Conservation (phyloP, 1,140 invertebrate genomes). For the Sycophaga agraensis region DNA sequence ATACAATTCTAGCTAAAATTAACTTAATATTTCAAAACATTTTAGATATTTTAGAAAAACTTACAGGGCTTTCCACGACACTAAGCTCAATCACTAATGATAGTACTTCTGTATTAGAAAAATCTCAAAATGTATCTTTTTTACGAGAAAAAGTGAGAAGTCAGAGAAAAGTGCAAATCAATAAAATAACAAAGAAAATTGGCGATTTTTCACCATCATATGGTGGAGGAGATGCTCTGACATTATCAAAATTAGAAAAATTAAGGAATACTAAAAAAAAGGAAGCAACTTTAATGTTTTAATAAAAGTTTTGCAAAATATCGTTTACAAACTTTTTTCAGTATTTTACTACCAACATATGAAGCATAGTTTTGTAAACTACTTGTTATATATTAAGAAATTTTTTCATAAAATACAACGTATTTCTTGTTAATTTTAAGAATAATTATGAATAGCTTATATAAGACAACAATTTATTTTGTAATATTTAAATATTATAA, state of each 20-base stretch:
- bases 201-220: constrained; percentile 33
- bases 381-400: too few relatives aligned
- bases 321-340: neutral
- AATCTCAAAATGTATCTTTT: neutral
- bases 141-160: neutral
- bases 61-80: constrained; percentile 34
- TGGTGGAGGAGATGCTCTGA: constrained; percentile 40
- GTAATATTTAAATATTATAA: too few relatives aligned
- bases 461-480: too few relatives aligned
- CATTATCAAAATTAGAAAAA: constrained; percentile 34
- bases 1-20: neutral
- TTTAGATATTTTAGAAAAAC: constrained; percentile 37
- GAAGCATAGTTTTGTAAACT: neutral
- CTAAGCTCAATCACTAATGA: constrained; percentile 13
- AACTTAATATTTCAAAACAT: neutral
- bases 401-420: too few relatives aligned
- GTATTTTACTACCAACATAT: neutral
- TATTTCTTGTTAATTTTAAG: too few relatives aligned
- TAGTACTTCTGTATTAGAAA: neutral
- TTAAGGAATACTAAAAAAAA: constrained; percentile 32
- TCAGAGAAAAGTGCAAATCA: neutral
- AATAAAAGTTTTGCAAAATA: constrained; percentile 23
- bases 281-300: constrained; percentile 35
- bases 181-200: constrained; percentile 14
- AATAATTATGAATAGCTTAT: neutral